Evolutionary conservation across 1,140 invertebrate genomes (phyloP).

Genomic region (Rhysida immarginata): DNA sequence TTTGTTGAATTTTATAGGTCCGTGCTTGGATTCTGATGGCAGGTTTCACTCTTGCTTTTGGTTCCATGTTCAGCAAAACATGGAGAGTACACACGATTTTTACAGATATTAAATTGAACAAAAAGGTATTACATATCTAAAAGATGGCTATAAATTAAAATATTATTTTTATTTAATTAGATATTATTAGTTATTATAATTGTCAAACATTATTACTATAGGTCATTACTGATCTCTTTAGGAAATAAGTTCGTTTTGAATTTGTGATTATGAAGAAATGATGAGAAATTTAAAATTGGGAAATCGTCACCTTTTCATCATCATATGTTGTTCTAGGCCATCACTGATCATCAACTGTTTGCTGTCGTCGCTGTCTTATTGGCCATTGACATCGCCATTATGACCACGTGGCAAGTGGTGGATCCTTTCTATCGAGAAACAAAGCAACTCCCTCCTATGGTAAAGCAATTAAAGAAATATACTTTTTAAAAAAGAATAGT

Average conservation of each 20-base stretch:
- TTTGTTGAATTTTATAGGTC: slow-evolving; percentile 52
- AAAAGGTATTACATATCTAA: too few relatives aligned
- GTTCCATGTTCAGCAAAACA: slow-evolving; percentile 99
- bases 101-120: slow-evolving; percentile 92
- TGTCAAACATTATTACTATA: slow-evolving; percentile 24
- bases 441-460: slow-evolving; percentile 61
- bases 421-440: slow-evolving; percentile 89
- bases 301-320: too few relatives aligned
- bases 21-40: slow-evolving; percentile 94
- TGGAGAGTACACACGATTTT: slow-evolving; percentile 97
- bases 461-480: too few relatives aligned
- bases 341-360: slow-evolving; percentile 95
- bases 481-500: too few relatives aligned
- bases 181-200: too few relatives aligned
- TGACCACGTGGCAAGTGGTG: slow-evolving; percentile 92
- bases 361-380: slow-evolving; percentile 89
- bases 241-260: too few relatives aligned
- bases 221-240: too few relatives aligned
- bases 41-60: slow-evolving; percentile 95
- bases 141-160: too few relatives aligned
- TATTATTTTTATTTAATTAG: too few relatives aligned
- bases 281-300: too few relatives aligned
- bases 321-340: slow-evolving; percentile 52
- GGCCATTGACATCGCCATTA: slow-evolving; percentile 78
- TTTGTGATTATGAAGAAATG: too few relatives aligned